Percentiles rank a stretch among this genome's conserved stretches.
Conservation (phyloP, 2,797 vertebrate species). For the Hoplostethus mediterraneus region DNA sequence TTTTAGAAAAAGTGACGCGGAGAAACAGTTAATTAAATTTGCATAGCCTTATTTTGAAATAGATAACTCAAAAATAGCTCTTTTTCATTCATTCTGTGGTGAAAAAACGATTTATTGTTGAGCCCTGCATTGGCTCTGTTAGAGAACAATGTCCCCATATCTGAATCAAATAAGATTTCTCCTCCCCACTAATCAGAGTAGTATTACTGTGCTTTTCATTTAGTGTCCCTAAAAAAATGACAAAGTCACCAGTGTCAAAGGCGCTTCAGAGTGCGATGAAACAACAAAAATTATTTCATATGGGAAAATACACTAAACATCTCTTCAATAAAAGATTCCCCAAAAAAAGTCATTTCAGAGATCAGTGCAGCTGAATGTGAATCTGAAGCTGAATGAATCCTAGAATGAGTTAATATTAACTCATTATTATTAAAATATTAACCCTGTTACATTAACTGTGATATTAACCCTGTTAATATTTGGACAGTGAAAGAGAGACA, state of each 20-base stretch:
- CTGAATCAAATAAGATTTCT: not conserved
- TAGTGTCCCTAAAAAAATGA: conserved; percentile 26
- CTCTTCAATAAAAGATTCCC: conserved; percentile 11
- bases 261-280: conserved; percentile 1
- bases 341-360: conserved; percentile 13
- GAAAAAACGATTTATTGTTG: conserved; percentile 10
- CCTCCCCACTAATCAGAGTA: not conserved
- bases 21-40: too few species aligned
- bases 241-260: not conserved
- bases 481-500: conserved; percentile 60
- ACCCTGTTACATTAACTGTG: too few species aligned
- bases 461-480: conserved; percentile 60
- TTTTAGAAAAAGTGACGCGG: too few species aligned
- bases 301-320: not conserved
- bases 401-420: too few species aligned
- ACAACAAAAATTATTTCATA: conserved; percentile 16
- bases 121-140: too few species aligned
- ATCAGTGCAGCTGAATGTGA: conserved; percentile 34
- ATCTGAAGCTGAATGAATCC: too few species aligned
- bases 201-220: conserved; percentile 4
- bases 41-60: too few species aligned
- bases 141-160: conserved; percentile 33
- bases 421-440: too few species aligned
- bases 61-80: too few species aligned
- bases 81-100: not conserved